Base-by-base conservation (phyloP, 2,113 vertebrate species). In the Tautogolabrus adspersus region DNA sequence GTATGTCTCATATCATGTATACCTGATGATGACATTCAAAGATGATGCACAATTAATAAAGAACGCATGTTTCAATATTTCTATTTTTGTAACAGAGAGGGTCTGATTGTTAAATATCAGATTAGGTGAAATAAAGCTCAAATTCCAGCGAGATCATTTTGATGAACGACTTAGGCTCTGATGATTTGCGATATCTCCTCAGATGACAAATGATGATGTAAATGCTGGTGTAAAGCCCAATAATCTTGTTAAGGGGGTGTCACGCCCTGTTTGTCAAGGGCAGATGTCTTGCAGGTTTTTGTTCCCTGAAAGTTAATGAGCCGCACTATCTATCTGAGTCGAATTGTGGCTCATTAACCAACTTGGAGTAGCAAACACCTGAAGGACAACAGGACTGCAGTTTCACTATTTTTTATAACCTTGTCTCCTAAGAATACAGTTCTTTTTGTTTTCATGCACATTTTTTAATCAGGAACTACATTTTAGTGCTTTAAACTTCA, bases 291-390 rank as follows among this genome's bases (percentile, higher is more conserved):
- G 56, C 67, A 79, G 47, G 61, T 69, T 85, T 79, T 75, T 74
- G 75, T 87, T 76, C 70, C 66, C 62, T 81, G 63, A 77, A 87
- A 83, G 52, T 83, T 83, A 83, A 87, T 87, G 77, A 87, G 77
- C 74, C 66, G 16, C 69, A 81, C 56, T 72, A 78, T 67, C 72
- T 87, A 77, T 72, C 69, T 49, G 69, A 64, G 59, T 66, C 72
- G 54, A 75, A 82, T 52, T 60, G 70, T 69, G 69, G 66, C 77
- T 87, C 80, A 87, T 87, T 87, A 82, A 85, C 69, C 70, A 78
- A 76, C 75, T 34, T 42, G 52, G 56, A 88, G 63, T 16, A 75
- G 65, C 6, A 52, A 88, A 85, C 71, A 88, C 80, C 77, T 78
- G 75, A 77, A 86, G 79, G 76, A 89, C 51, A 38, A 71, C 10